These are phyloP conservation scores for Myotis lucifugus DNA, from an alignment of 2,113 vertebrate species.

Conservation along the genomic window DNA sequence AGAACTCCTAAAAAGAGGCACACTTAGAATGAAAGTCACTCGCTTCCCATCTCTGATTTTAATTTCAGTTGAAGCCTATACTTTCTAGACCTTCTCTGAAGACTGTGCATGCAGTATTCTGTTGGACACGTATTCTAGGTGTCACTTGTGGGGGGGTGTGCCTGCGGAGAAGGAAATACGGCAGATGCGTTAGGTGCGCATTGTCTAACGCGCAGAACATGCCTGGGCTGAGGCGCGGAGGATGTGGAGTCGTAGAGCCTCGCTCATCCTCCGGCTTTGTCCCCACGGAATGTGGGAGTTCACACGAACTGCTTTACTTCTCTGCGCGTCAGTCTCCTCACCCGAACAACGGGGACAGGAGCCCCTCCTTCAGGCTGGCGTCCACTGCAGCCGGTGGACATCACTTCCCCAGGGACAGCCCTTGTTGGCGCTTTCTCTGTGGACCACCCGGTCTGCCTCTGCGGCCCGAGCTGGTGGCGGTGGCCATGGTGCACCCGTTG, in stretches of 20 bases:
- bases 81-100: neutral
- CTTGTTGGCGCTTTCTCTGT: neutral
- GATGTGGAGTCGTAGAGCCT: neutral
- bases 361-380: too few relatives aligned
- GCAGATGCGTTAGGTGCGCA: neutral
- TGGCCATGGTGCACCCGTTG: neutral
- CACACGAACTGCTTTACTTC: neutral
- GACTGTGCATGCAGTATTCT: rapidly evolving
- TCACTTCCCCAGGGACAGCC: too few relatives aligned
- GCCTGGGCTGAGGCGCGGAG: neutral
- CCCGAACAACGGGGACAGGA: neutral
- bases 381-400: rapidly evolving
- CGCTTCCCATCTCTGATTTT: neutral
- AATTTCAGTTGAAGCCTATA: neutral
- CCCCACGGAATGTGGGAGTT: neutral
- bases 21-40: neutral
- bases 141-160: neutral
- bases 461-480: neutral
- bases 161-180: neutral
- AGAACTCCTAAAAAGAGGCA: neutral
- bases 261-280: neutral
- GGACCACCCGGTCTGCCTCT: too few relatives aligned
- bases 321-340: neutral
- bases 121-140: neutral
- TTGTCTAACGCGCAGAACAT: neutral